Base-by-base conservation (phyloP, 2,797 vertebrate species). In the Alca torda region DNA sequence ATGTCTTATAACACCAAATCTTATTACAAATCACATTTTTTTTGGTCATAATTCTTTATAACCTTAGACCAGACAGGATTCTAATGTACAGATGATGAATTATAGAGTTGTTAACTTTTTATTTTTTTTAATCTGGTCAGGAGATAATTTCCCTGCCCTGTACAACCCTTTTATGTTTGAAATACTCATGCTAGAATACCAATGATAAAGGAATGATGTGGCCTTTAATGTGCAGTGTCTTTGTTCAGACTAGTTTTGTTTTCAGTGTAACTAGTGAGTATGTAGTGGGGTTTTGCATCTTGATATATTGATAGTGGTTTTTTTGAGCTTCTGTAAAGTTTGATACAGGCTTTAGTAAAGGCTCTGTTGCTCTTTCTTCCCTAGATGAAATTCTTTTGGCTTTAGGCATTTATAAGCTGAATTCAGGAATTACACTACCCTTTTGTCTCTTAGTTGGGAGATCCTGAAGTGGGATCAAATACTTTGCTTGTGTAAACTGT, bases 181-280 rank as follows among this genome's bases (percentile, higher is more conserved):
- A 90, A 3, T 72, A 21, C 37, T 90, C 28, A 10, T 13, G 33
- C 39, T 69, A 35, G 75, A 85, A 33, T 56, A 75, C 21, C 50
- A 86, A 0, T 39, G 79, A 23, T 72, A 60, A 83, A 90, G 83
- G 31, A 74, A 56, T 57, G 79, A 77, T 57, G 61, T 54, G 48
- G 79, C 43, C 83, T 96, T 94, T 74, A 74, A 74, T 4, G 10
- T 82, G 53, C 83, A 16, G 14, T 35, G 60, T 67, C 80, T 91
- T 87, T 90, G 69, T 81, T 86, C 79, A 78, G 76, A 5, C 83
- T 86, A 77, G 51, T 87, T 91, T 93, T 94, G 54, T 83, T 96
- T 80, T 86, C 60, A 74, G 2, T 30, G 43, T 57, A 73, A 48
- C 63, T 61, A 12, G 59, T 17, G 56, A 96, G 50, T 35, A 10